Conservation (phyloP, 2,113 vertebrate species). For the Sander vitreus region DNA sequence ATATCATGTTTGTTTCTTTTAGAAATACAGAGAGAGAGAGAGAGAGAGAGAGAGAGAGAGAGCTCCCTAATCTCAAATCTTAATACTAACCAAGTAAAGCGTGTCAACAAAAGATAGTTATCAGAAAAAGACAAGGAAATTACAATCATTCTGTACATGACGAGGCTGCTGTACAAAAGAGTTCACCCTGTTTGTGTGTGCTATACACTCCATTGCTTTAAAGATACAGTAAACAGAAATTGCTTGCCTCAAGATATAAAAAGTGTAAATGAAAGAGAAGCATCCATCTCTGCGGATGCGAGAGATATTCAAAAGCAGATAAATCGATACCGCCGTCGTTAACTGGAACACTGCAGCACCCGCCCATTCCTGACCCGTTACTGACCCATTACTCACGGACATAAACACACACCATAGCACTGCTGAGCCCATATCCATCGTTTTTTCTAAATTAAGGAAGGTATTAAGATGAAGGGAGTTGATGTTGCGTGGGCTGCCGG, state of each 20-base stretch:
- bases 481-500: slow-evolving; percentile 38
- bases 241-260: slow-evolving; percentile 42
- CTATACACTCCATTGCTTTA: slow-evolving; percentile 49
- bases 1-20: background rate
- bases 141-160: slow-evolving; percentile 73
- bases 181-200: slow-evolving; percentile 59
- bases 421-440: slow-evolving; percentile 5
- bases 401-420: slow-evolving; percentile 29
- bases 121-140: slow-evolving; percentile 30
- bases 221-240: slow-evolving; percentile 35
- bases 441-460: slow-evolving; percentile 16
- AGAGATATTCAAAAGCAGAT: slow-evolving; percentile 47
- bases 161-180: slow-evolving; percentile 54
- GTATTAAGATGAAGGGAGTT: slow-evolving; percentile 37
- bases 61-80: slow-evolving; percentile 7
- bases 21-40: background rate
- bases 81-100: slow-evolving; percentile 22
- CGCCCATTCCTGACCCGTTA: slow-evolving; percentile 43
- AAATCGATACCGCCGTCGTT: slow-evolving; percentile 58
- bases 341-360: slow-evolving; percentile 35
- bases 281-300: slow-evolving; percentile 33
- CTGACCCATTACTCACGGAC: slow-evolving; percentile 35
- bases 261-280: slow-evolving; percentile 30
- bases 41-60: background rate
- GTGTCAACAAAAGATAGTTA: slow-evolving; percentile 15